Conservation (phyloP, 1,140 invertebrate genomes). For the Melanaphis sacchari region DNA sequence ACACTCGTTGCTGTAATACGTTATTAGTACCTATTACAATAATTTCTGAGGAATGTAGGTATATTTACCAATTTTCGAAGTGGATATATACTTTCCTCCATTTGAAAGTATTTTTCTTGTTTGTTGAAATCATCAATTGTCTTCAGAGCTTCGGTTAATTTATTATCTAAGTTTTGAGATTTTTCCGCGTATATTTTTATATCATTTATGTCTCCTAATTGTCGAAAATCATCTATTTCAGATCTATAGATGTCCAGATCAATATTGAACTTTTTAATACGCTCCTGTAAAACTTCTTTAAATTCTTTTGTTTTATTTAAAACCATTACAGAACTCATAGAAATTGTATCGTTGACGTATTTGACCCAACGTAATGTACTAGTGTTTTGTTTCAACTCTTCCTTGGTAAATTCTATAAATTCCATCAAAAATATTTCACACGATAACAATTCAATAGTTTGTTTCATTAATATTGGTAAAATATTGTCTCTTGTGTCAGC, state of each 20-base stretch:
- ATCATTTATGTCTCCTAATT: slow-evolving; percentile 86
- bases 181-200: slow-evolving; percentile 85
- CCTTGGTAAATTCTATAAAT: slow-evolving; percentile 76
- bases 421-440: slow-evolving; percentile 79
- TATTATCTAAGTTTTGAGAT: slow-evolving; percentile 77
- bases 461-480: slow-evolving; percentile 76
- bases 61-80: not conserved
- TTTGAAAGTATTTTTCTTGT: slow-evolving; percentile 89
- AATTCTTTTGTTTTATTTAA: slow-evolving; percentile 85
- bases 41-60: not conserved
- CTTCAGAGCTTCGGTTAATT: slow-evolving; percentile 73
- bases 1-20: not conserved
- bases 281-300: slow-evolving; percentile 77
- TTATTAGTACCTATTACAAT: not conserved
- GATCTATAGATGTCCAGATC: slow-evolving; percentile 81
- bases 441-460: slow-evolving; percentile 70
- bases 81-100: slow-evolving; percentile 89
- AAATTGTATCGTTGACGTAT: slow-evolving; percentile 80
- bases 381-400: slow-evolving; percentile 86
- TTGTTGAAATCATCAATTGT: slow-evolving; percentile 90
- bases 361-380: slow-evolving; percentile 83
- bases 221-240: slow-evolving; percentile 84
- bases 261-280: slow-evolving; percentile 75
- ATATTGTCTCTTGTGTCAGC: slow-evolving; percentile 76
- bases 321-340: slow-evolving; percentile 80